phyloP scores from a whole-genome alignment of 23 tunicate species.

The Diplosoma virens region DNA sequence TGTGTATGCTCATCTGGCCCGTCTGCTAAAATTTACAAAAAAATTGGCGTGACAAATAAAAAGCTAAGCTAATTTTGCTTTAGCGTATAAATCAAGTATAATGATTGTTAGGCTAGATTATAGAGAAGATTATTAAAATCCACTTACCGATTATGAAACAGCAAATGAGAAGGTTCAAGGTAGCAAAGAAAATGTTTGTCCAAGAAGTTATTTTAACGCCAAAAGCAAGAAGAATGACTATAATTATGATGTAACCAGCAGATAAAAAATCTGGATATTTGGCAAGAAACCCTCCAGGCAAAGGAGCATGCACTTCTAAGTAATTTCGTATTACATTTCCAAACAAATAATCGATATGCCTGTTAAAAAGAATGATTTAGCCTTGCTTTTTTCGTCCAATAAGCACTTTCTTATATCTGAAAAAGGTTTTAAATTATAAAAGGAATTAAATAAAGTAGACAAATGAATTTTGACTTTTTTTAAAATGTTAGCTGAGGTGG shows the following conservation, averaged over 20 bases:
- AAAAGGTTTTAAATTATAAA: too few species aligned
- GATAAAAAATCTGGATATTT: constrained; percentile 64
- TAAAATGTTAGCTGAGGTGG: too few species aligned
- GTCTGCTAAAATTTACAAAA: too few species aligned
- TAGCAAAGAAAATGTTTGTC: constrained; percentile 29
- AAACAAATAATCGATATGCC: constrained; percentile 34
- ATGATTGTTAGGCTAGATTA: too few species aligned
- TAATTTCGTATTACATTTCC: constrained; percentile 35
- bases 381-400: not conserved
- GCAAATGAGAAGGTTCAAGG: constrained; percentile 41
- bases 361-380: not conserved
- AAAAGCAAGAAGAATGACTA: constrained; percentile 3
- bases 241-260: constrained; percentile 18
- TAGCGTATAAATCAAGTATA: too few species aligned
- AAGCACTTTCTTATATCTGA: too few species aligned
- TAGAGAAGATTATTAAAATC: too few species aligned
- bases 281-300: constrained; percentile 57
- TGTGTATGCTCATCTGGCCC: too few species aligned
- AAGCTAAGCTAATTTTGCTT: too few species aligned
- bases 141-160: constrained; percentile 48
- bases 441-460: too few species aligned
- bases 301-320: constrained; percentile 31
- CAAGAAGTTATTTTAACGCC: constrained; percentile 59
- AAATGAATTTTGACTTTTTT: too few species aligned
- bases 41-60: too few species aligned